Evolutionary conservation across 2,888 invertebrate species (phyloP), one percentile per base, ranked within the genome.

Genomic region (Ariolimax columbianus): DNA sequence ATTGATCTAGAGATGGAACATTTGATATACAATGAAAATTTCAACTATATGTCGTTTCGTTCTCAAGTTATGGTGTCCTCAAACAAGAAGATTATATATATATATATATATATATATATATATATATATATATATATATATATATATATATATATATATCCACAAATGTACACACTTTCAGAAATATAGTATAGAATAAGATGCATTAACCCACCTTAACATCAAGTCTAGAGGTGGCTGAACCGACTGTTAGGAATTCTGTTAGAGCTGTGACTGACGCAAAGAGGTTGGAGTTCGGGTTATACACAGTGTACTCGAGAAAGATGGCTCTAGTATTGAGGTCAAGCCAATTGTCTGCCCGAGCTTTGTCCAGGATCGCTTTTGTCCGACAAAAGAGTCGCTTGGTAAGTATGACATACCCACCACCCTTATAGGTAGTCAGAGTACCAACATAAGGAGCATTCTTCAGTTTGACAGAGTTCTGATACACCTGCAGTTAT

Each of bases 281-380:
- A 86, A 93, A 94, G 47, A 94, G 89, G 85, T 94, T 94, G 33
- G 91, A 89, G 86, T 94, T 93, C 9, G 93, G 93, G 87, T 95
- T 95, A 90, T 95, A 95, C 2, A 94, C 92, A 0, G 95, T 94
- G 90, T 95, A 95, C 89, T 95, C 95, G 43, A 95, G 91, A 83
- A 95, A 93, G 6, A 95, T 92, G 2, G 95, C 95, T 79, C 95
- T 89, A 0, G 95, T 95, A 75, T 92, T 88, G 68, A 92, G 89
- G 88, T 95, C 95, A 66, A 95, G 91, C 95, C 95, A 95, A 80
- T 93, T 90, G 47, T 90, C 59, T 1, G 91, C 87, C 86, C 94
- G 91, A 9, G 87, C 87, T 14, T 38, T 73, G 75, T 79, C 59
- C 23, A 87, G 26, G n/a, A 84, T 59, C 55, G 90, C 89, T 73